Base-by-base conservation (phyloP, 2,888 invertebrate species). In the Trichacis sp. region DNA sequence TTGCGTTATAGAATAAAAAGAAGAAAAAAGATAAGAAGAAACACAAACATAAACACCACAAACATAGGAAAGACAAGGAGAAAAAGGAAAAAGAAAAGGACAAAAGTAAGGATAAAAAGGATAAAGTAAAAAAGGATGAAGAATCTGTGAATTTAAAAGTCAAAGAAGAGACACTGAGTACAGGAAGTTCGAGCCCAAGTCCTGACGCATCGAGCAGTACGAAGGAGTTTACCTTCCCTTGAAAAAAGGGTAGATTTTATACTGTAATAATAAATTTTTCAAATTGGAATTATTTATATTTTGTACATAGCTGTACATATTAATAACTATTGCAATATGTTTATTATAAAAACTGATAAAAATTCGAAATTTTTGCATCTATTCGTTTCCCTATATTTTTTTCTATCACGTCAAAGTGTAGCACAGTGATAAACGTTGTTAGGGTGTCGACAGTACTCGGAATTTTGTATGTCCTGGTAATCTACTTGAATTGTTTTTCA, bases 1-100 rank as follows among this genome's bases (percentile, higher is more conserved):
- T 75, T 70, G 1, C 59, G n/a, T n/a, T n/a, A n/a, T n/a, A 80
- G 78, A 77, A 74, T 75, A 84, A 90, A 86, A 91, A 91, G 84
- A 92, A 92, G 84, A 89, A 95, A 84, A 96, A 96, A 81, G 95
- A 96, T 81, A 96, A 95, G 81, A 95, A 96, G 78, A 95, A 95
- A 78, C 93, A 95, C 80, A 95, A 94, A 74, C 93, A 94, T 49
- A 87, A 89, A 62, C 88, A 88, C 69, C 88, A 88, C 66, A 85
- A 88, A 62, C 87, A 88, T 71, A 85, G 87, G 63, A 85, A 87
- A 66, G 84, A 88, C 30, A 87, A 89, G 69, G 87, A 73, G 6
- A 74, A 80, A 30, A 71, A 69, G 29, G 75, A 76, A 19, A 63
- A 82, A 70, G 69, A 79, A 36, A 91, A 91, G 84, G 91, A 91